phyloP scores from a whole-genome alignment of 2,797 vertebrate genomes.

The Peromyscus attwateri region DNA sequence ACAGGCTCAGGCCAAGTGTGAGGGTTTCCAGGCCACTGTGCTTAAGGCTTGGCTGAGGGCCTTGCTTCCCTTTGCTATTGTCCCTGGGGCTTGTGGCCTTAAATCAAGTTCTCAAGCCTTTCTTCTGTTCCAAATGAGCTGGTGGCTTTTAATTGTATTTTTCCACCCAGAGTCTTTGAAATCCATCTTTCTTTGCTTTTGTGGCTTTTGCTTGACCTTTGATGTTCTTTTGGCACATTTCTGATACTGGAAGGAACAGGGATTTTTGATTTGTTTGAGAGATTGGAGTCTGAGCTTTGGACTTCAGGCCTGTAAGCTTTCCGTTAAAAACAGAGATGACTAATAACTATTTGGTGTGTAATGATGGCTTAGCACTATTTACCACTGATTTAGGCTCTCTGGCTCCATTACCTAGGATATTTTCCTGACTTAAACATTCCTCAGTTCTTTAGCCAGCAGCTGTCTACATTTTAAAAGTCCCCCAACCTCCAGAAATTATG shows the following conservation, averaged over 20 bases:
- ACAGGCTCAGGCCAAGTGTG: neutral
- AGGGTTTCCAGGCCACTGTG: constrained; percentile 69
- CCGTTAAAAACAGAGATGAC: constrained; percentile 86
- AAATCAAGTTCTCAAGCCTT: constrained; percentile 49
- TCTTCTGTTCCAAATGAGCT: constrained; percentile 71
- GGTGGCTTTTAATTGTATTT: constrained; percentile 80
- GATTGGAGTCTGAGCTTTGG: constrained; percentile 85
- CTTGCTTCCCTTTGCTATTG: constrained; percentile 40
- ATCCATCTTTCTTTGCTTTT: constrained; percentile 81
- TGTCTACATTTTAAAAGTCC: constrained; percentile 85
- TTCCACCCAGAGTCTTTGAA: constrained; percentile 82
- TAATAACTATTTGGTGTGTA: constrained; percentile 89
- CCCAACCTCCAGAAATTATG: constrained; percentile 87
- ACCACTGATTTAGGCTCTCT: constrained; percentile 86
- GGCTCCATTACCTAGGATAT: constrained; percentile 88
- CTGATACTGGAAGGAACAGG: constrained; percentile 75
- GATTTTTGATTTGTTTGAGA: constrained; percentile 86
- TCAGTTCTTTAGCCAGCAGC: constrained; percentile 89
- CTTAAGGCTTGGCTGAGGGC: constrained; percentile 39
- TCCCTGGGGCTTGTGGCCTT: constrained; percentile 39
- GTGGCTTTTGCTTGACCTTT: constrained; percentile 83
- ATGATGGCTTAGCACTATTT: constrained; percentile 90
- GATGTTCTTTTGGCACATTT: constrained; percentile 85
- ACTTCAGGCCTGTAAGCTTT: constrained; percentile 82
- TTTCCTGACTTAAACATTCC: constrained; percentile 88